Evolutionary conservation across 2,888 invertebrate genomes (phyloP).

Genomic region (Saturnia japonica): DNA sequence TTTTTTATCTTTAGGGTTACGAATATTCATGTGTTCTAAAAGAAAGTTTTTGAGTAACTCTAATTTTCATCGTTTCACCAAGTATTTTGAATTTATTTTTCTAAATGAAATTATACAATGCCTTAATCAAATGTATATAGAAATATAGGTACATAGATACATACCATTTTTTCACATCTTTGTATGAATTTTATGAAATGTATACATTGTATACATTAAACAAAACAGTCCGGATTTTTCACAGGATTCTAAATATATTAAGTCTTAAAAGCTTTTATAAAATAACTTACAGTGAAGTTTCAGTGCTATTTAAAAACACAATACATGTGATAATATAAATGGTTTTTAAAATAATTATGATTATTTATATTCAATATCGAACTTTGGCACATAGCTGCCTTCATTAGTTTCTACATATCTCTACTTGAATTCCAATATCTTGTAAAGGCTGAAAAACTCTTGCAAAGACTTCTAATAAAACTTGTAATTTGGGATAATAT

Average conservation of each 20-base stretch:
- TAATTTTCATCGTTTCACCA: too few relatives aligned
- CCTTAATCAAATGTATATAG: background rate
- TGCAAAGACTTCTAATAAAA: background rate
- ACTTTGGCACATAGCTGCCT: constrained; percentile 14
- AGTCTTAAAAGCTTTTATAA: background rate
- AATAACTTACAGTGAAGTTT: background rate
- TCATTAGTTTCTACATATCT: constrained; percentile 2
- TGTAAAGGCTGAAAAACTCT: background rate
- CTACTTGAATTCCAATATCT: background rate
- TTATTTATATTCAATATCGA: constrained; percentile 4
- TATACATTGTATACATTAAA: background rate
- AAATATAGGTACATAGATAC: background rate
- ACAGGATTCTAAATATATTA: background rate
- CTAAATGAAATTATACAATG: background rate
- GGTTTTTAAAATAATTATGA: background rate
- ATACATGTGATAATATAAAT: background rate
- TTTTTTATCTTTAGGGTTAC: background rate
- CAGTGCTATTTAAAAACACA: background rate
- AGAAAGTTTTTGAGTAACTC: too few relatives aligned
- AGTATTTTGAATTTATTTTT: too few relatives aligned
- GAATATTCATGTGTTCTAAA: background rate
- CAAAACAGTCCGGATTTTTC: background rate
- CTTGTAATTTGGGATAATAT: background rate
- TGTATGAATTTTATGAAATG: background rate
- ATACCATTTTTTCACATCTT: background rate